Evolutionary conservation across 2,113 vertebrate species (phyloP), one percentile per base, ranked within the genome.

Genomic region (Rissa tridactyla): DNA sequence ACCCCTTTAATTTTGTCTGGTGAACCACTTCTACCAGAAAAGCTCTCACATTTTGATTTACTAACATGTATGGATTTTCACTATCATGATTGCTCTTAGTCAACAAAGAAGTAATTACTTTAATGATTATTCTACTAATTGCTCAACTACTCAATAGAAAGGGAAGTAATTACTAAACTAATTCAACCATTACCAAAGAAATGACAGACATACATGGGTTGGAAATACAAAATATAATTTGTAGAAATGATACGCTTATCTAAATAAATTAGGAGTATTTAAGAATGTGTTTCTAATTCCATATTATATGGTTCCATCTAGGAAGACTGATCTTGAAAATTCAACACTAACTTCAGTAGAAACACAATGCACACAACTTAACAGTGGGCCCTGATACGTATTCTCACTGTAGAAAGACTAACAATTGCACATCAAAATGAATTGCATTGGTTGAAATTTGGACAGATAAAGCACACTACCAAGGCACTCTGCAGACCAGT

Each of bases 161-260:
- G 27, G 52, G 44, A 90, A 94, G 75, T 82, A 91, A 96, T 90
- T 93, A 71, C 79, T 92, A 80, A 94, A 93, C 34, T 66, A 92
- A 64, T 68, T 93, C 79, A 83, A 62, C 20, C 20, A 77, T 42
- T 42, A 64, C 49, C 47, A 71, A 85, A 88, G 36, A 46, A 86
- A 54, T 78, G 1, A 94, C 22, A 23, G 36, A 58, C 54, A 77
- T 54, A 55, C 15, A 83, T 9, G 66, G 32, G 10, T 3, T 70
- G 30, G 12, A 94, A 96, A 85, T 27, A 71, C 3, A 82, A 89
- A 88, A 82, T 25, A n/a, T 5, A 27, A 60, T 65, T 57, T 71
- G 26, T 66, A 66, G 57, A 93, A 90, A 12, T 20, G 0, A 71
- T n/a, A 72, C 6, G 36, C 46, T 58, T 84, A 88, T 47, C 69